Percentiles rank a stretch among this genome's conserved stretches.
phyloP scores from a whole-genome alignment of 2,113 vertebrate species.

The Cariama cristata region DNA sequence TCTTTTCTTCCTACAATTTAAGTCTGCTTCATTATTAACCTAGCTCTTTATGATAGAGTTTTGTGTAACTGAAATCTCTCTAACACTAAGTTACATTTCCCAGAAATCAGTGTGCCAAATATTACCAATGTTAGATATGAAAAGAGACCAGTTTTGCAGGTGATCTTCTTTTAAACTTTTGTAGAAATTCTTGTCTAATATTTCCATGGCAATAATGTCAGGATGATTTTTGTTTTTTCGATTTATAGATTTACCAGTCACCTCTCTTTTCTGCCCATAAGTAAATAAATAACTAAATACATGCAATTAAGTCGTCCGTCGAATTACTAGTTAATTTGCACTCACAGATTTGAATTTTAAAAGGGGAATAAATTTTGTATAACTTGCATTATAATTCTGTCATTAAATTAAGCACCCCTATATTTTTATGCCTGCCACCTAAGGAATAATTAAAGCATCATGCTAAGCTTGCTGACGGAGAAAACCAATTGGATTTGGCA shows the following conservation, averaged over 20 bases:
- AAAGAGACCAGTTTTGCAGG: background rate
- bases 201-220: background rate
- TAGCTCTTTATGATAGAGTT: background rate
- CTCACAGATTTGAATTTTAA: background rate
- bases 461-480: background rate
- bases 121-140: background rate
- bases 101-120: background rate
- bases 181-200: background rate
- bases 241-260: background rate
- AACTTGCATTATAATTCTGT: background rate
- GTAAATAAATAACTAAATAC: background rate
- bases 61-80: background rate
- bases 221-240: background rate
- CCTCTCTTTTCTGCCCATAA: background rate
- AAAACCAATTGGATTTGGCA: conserved; percentile 20
- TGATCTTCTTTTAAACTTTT: conserved; percentile 14
- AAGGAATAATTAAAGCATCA: background rate
- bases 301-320: background rate
- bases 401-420: background rate
- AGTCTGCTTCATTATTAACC: background rate
- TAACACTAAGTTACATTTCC: background rate
- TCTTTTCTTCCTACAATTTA: background rate
- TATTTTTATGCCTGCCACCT: background rate
- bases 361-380: background rate
- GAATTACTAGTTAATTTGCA: background rate